Conservation (phyloP, 2,113 vertebrate genomes). For the Galbula dea region DNA sequence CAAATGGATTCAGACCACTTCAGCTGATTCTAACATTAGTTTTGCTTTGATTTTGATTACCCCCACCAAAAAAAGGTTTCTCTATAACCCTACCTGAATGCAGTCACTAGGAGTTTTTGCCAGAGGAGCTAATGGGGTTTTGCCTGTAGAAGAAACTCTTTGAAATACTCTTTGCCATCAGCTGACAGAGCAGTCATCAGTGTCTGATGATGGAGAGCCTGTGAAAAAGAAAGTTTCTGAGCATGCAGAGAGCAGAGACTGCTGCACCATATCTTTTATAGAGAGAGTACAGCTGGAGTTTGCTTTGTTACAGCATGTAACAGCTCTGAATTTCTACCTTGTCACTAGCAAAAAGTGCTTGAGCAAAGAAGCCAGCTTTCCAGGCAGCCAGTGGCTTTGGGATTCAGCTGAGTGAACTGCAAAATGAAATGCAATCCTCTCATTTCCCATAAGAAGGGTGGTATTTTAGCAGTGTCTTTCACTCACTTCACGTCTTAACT, state of each 20-base stretch:
- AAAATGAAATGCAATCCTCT: slow-evolving; percentile 4
- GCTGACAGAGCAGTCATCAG: neutral
- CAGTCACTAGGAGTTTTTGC: neutral
- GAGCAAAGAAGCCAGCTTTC: neutral
- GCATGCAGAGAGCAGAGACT: neutral
- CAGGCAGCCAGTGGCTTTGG: neutral
- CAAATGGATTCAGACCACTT: neutral
- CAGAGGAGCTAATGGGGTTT: neutral
- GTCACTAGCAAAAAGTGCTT: neutral
- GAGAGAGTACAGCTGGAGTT: neutral
- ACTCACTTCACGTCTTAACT: neutral
- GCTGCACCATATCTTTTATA: accelerated
- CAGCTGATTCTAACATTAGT: neutral
- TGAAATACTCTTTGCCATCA: neutral
- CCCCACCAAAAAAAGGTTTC: neutral
- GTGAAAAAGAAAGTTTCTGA: neutral
- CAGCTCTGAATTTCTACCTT: neutral
- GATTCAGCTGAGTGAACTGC: neutral
- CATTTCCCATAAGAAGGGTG: neutral
- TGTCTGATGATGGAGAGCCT: neutral
- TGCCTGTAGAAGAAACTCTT: neutral
- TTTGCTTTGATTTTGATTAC: neutral
- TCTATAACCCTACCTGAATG: neutral
- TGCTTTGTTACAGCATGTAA: neutral
- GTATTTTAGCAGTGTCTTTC: neutral